Evolutionary conservation across 2,888 invertebrate genomes (phyloP).

Genomic region (Drosophila falleni): DNA sequence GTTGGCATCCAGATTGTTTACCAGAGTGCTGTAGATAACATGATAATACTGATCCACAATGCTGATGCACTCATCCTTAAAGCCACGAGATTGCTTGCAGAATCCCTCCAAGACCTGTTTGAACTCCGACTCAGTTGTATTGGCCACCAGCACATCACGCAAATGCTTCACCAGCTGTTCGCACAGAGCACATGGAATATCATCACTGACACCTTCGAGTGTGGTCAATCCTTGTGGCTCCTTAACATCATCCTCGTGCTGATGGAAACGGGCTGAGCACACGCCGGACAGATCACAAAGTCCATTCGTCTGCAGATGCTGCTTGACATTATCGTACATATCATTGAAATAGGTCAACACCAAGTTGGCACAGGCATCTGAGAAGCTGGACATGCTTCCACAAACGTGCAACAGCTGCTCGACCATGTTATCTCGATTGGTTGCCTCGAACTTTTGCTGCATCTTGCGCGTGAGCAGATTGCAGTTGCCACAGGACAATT

Average conservation of each 20-base stretch:
- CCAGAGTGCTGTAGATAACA: constrained; percentile 89
- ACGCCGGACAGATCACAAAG: constrained; percentile 92
- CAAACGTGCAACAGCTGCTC: constrained; percentile 87
- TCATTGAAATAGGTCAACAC: constrained; percentile 91
- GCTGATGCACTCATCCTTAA: constrained; percentile 90
- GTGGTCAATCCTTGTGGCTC: constrained; percentile 86
- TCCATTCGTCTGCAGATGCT: constrained; percentile 88
- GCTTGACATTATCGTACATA: constrained; percentile 88
- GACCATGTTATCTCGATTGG: constrained; percentile 83
- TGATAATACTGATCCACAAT: constrained; percentile 93
- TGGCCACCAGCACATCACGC: constrained; percentile 92
- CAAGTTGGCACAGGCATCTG: constrained; percentile 92
- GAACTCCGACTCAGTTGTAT: constrained; percentile 94
- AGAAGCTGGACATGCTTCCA: constrained; percentile 89
- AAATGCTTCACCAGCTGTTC: constrained; percentile 93
- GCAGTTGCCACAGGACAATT: constrained; percentile 82
- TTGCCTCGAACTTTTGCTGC: constrained; percentile 80
- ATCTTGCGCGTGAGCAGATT: constrained; percentile 79
- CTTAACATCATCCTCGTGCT: constrained; percentile 87
- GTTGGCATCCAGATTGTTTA: constrained; percentile 89
- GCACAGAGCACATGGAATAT: constrained; percentile 94
- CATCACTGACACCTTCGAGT: constrained; percentile 86
- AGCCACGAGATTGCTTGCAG: constrained; percentile 92
- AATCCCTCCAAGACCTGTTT: constrained; percentile 91
- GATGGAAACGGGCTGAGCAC: constrained; percentile 89